Base-by-base conservation (phyloP, 2,797 vertebrate genomes). In the Argya squamiceps region DNA sequence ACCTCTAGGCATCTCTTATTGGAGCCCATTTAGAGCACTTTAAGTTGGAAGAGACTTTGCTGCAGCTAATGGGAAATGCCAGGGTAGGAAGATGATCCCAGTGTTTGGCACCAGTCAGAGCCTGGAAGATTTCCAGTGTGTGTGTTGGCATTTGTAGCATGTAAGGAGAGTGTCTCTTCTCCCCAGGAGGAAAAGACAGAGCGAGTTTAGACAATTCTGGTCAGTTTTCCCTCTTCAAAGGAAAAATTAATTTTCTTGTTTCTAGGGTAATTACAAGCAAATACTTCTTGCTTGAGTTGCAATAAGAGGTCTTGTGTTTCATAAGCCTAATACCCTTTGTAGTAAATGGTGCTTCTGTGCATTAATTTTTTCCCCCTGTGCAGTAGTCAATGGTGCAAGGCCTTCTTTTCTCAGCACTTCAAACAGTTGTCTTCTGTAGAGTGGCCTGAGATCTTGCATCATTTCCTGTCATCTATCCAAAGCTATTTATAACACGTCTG, bases 391-490 rank as follows among this genome's bases (percentile, higher is more conserved):
- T 67, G 59, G 79, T 92, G 55, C 69, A 65, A 94, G 44, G 21
- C 76, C 52, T 41, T 78, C 69, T 81, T 79, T 69, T 63, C 68
- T 84, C 84, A 73, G 80, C 63, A 73, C 85, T 93, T 85, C 63
- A 96, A 93, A 93, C 73, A 84, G 52, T 73, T 93, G 73, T 67
- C 76, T 58, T 76, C 79, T 90, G 70, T 84, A 83, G 85, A 95
- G 86, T 74, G 89, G 89, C 88, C 74, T 90, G 83, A 94, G 85
- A 84, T 91, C 70, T 96, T 94, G 90, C 85, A 94, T 93, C 89
- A 96, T 95, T 96, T 95, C 94, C 94, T 88, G 89, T 92, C 89
- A 92, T 90, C 89, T 76, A 30, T 86, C 95, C 93, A 94, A 95
- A 92, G 47, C 87, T 96, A 94, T 96, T 95, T 95, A 94, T 95